Evolutionary conservation across 2,888 invertebrate genomes (phyloP).

Genomic region (Drosophila nr. perissopoda): DNA sequence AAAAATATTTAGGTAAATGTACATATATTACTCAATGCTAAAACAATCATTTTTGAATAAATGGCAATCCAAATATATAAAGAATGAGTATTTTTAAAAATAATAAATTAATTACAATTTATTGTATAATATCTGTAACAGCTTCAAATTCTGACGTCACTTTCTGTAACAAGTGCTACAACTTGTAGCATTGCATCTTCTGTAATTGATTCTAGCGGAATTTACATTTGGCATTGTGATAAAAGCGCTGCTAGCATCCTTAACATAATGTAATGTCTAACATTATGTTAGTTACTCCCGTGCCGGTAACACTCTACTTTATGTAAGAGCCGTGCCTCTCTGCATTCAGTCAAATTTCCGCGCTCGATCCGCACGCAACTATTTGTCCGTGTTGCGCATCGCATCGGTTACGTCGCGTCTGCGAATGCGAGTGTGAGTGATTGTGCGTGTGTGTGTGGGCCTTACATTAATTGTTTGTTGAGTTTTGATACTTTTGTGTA

Average conservation of each 20-base stretch:
- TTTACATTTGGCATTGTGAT: background rate
- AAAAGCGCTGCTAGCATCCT: background rate
- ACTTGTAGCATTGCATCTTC: constrained; percentile 26
- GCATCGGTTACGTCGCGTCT: constrained; percentile 48
- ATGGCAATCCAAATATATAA: background rate
- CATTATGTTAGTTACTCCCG: background rate
- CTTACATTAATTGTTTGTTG: constrained; percentile 55
- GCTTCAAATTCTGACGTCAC: constrained; percentile 25
- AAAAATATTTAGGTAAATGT: background rate
- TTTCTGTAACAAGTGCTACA: constrained; percentile 6
- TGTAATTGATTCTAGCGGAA: background rate
- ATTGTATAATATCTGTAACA: background rate
- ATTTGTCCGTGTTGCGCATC: constrained; percentile 31
- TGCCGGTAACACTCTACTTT: constrained; percentile 7
- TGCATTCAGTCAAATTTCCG: constrained; percentile 39
- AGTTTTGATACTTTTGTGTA: constrained; percentile 42
- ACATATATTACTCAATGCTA: background rate
- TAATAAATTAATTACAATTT: background rate
- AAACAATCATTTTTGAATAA: too few relatives aligned
- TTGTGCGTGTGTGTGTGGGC: constrained; percentile 30
- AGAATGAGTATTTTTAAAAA: background rate
- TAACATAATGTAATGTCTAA: constrained; percentile 9
- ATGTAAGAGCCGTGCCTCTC: constrained; percentile 16
- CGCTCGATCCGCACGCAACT: constrained; percentile 45
- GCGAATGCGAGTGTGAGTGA: constrained; percentile 21